Base-by-base conservation (phyloP, 2,797 vertebrate species). In the Lagocephalus sceleratus region DNA sequence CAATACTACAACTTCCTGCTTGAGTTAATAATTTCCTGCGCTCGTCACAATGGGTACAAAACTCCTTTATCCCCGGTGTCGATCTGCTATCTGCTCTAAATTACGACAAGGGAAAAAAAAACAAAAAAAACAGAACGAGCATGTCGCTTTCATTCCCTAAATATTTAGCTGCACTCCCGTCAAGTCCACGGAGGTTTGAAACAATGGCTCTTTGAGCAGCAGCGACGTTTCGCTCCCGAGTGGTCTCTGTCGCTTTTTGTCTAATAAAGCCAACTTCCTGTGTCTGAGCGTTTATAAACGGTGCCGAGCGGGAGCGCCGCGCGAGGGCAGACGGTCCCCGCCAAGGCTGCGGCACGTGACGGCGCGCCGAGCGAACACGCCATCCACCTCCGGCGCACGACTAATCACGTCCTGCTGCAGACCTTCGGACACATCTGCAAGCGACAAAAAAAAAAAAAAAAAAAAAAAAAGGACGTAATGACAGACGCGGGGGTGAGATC, bases 261-360 rank as follows among this genome's bases (percentile, higher is more conserved):
- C 82, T 82, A 79, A 87, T 83, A 86, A 87, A 86, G 85, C 86
- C 67, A 79, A 84, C 84, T 83, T 88, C 83, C 88, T 82, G 85
- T 83, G 85, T 87, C 82, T 44, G 73, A 78, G 80, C 83, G 81
- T 83, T 85, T 85, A 87, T 86, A 86, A 84, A 84, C 78, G 78
- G 76, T 58, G 79, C 60, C 61, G 85, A 87, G 81, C n/a, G n/a
- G 73, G 82, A 84, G 82, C 66, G n/a, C 68, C 29, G 71, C 70
- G 85, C 63, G 78, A 72, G 75, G 73, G 68, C 55, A 84, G 75
- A 82, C 77, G 40, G 78, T 65, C 67, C 61, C 57, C 38, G 66
- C 35, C 16, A 78, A 81, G 60, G 67, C 67, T 52, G 54, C 16
- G 5, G 75, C 76, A 84, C 65, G 59, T 81, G 82, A 85, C 57